phyloP scores from a whole-genome alignment of 2,797 vertebrate species.

The Sebastes oblongus region DNA sequence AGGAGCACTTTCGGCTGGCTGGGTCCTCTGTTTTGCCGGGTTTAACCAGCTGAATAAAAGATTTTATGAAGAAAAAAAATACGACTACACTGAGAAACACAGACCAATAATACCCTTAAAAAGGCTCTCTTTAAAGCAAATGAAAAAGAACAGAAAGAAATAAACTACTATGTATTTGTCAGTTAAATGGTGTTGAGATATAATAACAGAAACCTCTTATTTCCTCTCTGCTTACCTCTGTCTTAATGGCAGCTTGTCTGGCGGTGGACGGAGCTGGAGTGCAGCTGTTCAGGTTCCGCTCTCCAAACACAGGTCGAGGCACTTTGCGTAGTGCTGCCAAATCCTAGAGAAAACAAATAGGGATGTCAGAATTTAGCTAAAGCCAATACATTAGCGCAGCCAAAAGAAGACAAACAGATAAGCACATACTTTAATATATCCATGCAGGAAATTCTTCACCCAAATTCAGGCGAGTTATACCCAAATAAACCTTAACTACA shows the following conservation, averaged over 20 bases:
- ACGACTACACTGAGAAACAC: not conserved
- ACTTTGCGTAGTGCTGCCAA: constrained; percentile 80
- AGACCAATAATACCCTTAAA: not conserved
- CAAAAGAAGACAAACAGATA: not conserved
- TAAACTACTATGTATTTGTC: not conserved
- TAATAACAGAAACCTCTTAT: not conserved
- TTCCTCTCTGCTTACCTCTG: constrained; percentile 75
- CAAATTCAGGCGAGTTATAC: not conserved
- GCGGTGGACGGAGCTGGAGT: constrained; percentile 71
- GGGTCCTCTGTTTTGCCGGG: constrained; percentile 81
- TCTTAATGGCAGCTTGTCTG: constrained; percentile 77
- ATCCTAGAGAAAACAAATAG: constrained; percentile 83
- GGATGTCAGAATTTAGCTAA: not conserved
- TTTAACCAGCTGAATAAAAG: constrained; percentile 81
- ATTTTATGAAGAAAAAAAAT: not conserved
- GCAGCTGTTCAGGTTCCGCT: constrained; percentile 93
- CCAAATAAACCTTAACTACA: not conserved
- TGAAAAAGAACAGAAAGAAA: not conserved
- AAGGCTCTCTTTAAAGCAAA: not conserved
- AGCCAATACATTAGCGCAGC: not conserved
- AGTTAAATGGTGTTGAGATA: not conserved
- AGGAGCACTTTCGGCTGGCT: constrained; percentile 75
- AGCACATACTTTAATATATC: not conserved
- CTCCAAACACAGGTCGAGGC: constrained; percentile 93
- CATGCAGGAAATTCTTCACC: not conserved